A percentile compares a stretch with the other conserved stretches of the same genome.
phyloP scores from a whole-genome alignment of 2,113 vertebrate genomes.

The Aplodontia rufa region DNA sequence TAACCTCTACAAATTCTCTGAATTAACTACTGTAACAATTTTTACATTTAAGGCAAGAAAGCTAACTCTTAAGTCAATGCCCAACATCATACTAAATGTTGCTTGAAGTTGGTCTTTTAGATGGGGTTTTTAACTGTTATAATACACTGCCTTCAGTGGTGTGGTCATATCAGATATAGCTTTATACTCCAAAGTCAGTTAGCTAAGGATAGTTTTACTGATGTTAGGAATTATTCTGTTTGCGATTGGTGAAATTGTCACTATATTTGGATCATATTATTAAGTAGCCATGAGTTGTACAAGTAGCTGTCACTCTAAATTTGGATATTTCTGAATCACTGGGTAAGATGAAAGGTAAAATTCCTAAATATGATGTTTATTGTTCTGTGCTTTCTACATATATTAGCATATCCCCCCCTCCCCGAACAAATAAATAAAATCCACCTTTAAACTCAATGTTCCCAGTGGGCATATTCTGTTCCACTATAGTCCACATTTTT shows the following conservation, averaged over 20 bases:
- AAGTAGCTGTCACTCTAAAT: background rate
- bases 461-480: background rate
- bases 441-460: background rate
- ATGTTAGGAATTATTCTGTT: background rate
- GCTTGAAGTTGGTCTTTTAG: background rate
- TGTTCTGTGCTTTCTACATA: background rate
- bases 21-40: background rate
- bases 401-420: background rate
- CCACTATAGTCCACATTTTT: constrained; percentile 5
- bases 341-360: constrained; percentile 35
- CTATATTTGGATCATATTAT: background rate
- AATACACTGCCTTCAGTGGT: background rate
- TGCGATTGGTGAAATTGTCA: background rate
- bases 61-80: background rate
- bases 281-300: background rate
- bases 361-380: background rate
- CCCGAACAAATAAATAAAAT: constrained; percentile 44
- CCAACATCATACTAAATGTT: background rate
- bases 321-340: constrained; percentile 32
- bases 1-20: background rate
- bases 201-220: constrained; percentile 7
- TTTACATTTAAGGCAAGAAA: background rate
- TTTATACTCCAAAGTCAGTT: background rate
- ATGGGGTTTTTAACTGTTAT: background rate
- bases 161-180: background rate